phyloP scores from a whole-genome alignment of 2,888 invertebrate genomes.

The Sepioteuthis lessoniana region DNA sequence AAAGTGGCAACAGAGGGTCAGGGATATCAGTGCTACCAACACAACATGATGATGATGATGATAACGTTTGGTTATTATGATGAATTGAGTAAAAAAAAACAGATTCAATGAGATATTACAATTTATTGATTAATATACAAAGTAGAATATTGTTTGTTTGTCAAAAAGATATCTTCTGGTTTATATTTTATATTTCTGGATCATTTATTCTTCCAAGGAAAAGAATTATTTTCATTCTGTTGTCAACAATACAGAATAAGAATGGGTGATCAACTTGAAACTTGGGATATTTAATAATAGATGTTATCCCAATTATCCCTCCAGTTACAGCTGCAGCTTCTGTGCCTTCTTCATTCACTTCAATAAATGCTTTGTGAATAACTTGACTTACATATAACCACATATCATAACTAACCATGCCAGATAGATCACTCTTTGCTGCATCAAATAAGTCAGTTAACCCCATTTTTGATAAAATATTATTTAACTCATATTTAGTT shows the following conservation, averaged over 20 bases:
- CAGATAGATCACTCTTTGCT: constrained; percentile 67
- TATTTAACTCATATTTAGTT: constrained; percentile 57
- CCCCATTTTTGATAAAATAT: constrained; percentile 61
- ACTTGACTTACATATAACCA: constrained; percentile 66
- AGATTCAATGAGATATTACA: not conserved
- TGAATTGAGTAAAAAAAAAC: not conserved
- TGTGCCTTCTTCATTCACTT: constrained; percentile 72
- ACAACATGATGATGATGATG: too few relatives aligned
- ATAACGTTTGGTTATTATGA: not conserved
- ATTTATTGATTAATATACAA: not conserved
- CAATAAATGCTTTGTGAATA: constrained; percentile 72
- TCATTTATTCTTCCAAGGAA: constrained; percentile 56
- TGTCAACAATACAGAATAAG: constrained; percentile 66
- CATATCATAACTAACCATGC: constrained; percentile 58
- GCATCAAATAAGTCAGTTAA: constrained; percentile 66
- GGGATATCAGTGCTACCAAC: too few relatives aligned
- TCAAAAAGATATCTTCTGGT: not conserved
- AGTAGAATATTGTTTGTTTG: not conserved
- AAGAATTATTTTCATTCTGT: constrained; percentile 55
- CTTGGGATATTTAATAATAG: too few relatives aligned
- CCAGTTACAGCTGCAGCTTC: constrained; percentile 73
- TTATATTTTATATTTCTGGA: not conserved
- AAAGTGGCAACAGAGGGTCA: too few relatives aligned
- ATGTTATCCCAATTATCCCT: too few relatives aligned
- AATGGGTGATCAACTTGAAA: constrained; percentile 69